Evolutionary conservation across 2,797 vertebrate genomes (phyloP), one percentile per base, ranked within the genome.

Genomic region (Tachyglossus aculeatus): DNA sequence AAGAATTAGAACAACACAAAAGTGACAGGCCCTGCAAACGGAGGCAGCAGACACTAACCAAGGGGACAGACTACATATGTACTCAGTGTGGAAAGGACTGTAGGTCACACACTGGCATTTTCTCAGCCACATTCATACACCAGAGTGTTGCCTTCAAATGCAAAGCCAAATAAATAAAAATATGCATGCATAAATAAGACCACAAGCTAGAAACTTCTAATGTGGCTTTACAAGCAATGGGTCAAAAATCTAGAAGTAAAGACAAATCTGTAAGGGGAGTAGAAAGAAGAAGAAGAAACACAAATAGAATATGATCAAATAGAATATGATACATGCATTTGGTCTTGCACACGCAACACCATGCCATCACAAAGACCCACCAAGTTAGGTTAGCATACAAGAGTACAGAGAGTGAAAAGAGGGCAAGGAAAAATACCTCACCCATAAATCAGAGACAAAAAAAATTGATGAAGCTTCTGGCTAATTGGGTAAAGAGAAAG

Each of bases 191-290:
- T 27, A 11, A 61, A 27, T 41, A 58, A 21, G 38, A 2, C 40
- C 48, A 70, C 61, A 67, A 58, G 38, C 47, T 64, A 64, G 51
- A 70, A 47, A 40, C 24, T 53, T n/a, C 21, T 22, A 18, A 27
- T 40, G 11, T 41, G 11, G 25, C 18, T 62, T 57, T 33, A 47
- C 24, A 51, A 53, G 43, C 16, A 38, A 22, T 43, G 51, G 16
- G n/a, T 36, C 54, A 52, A 55, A 27, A 47, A 44, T 29, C 25
- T 29, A 27, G 16, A 48, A n/a, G 15, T 29, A 29, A 48, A 29
- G 25, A 18, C 16, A 48, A 18, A 67, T 39, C 31, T 39, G 51
- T 50, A 40, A 60, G 31, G 34, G 11, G 68, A 57, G 14, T 56
- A 5, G 34, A 24, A 68, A 15, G 36, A 40, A 55, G n/a, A 71